Evolutionary conservation across 2,797 vertebrate genomes (phyloP).

Genomic region (Semaprochilodus insignis): DNA sequence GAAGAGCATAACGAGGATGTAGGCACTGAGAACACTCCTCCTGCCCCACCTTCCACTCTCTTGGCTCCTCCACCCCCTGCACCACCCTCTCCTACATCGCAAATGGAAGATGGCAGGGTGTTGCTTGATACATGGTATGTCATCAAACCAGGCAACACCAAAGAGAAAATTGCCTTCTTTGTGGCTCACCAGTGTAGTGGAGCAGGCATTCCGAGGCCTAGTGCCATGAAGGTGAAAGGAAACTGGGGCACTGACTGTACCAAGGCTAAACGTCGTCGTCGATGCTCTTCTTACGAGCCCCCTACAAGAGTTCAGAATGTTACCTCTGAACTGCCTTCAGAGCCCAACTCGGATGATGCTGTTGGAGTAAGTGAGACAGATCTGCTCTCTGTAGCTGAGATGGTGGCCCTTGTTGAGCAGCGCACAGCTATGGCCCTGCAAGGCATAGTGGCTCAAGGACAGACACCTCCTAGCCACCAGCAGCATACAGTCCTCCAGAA

Average conservation of each 20-base stretch:
- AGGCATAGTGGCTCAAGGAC: conserved; percentile 77
- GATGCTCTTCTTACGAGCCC: conserved; percentile 90
- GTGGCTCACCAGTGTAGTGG: conserved; percentile 94
- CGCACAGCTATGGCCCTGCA: conserved; percentile 87
- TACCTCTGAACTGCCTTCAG: conserved; percentile 40
- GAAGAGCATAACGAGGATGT: conserved; percentile 71
- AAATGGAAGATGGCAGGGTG: conserved; percentile 89
- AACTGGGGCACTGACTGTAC: conserved; percentile 93
- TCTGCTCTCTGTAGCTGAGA: conserved; percentile 92
- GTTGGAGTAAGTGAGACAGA: conserved; percentile 78
- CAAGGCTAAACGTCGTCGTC: conserved; percentile 90
- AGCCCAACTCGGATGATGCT: conserved; percentile 47
- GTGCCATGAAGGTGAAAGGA: conserved; percentile 94
- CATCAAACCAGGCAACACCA: conserved; percentile 97
- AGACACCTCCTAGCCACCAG: conserved; percentile 63
- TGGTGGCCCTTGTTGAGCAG: conserved; percentile 95
- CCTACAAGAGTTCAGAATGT: conserved; percentile 74
- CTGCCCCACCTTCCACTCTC: conserved; percentile 67
- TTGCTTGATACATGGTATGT: conserved; percentile 97
- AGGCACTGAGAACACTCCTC: conserved; percentile 82
- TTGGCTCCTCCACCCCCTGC: conserved; percentile 52
- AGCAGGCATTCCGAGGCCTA: conserved; percentile 79
- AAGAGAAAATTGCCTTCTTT: conserved; percentile 97
- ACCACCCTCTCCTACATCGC: conserved; percentile 71
- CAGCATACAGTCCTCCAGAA: conserved; percentile 20